Conservation (phyloP, 2,113 vertebrate genomes). For the Eleginops maclovinus region DNA sequence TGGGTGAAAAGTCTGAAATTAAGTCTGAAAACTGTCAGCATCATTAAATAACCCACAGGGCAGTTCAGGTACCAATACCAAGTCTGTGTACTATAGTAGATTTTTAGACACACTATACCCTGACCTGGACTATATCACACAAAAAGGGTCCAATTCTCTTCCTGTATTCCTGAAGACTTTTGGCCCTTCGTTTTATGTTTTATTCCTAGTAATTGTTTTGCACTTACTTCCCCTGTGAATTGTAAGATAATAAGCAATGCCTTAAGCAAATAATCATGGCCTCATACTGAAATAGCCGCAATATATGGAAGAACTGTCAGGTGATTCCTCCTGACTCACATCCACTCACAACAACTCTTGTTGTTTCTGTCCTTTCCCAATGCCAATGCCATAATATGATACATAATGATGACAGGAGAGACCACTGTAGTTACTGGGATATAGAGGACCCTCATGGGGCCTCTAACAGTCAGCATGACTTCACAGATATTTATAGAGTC, state of each 20-base stretch:
- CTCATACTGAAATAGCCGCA: neutral
- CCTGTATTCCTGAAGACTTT: neutral
- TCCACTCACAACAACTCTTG: neutral
- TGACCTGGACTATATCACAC: neutral
- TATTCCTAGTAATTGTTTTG: neutral
- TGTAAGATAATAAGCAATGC: slow-evolving; percentile 7
- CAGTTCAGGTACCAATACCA: neutral
- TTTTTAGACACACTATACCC: neutral
- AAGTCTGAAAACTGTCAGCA: neutral
- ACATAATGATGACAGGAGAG: slow-evolving; percentile 3
- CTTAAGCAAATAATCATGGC: neutral
- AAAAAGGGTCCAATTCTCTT: neutral
- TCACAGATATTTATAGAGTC: slow-evolving; percentile 73
- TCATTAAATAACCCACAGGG: neutral
- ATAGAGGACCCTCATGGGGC: slow-evolving; percentile 42
- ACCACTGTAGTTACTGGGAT: slow-evolving; percentile 20
- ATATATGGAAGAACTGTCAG: slow-evolving; percentile 1
- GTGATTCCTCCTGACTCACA: slow-evolving; percentile 12
- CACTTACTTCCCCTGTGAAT: neutral
- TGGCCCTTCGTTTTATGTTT: neutral
- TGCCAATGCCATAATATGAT: neutral
- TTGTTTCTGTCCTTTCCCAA: neutral
- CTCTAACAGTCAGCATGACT: slow-evolving; percentile 59
- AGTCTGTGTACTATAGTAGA: neutral
- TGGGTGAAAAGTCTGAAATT: neutral